Evolutionary conservation across 2,888 invertebrate genomes (phyloP), one percentile per base, ranked within the genome.

Genomic region (Zhuqinia jingwanae): DNA sequence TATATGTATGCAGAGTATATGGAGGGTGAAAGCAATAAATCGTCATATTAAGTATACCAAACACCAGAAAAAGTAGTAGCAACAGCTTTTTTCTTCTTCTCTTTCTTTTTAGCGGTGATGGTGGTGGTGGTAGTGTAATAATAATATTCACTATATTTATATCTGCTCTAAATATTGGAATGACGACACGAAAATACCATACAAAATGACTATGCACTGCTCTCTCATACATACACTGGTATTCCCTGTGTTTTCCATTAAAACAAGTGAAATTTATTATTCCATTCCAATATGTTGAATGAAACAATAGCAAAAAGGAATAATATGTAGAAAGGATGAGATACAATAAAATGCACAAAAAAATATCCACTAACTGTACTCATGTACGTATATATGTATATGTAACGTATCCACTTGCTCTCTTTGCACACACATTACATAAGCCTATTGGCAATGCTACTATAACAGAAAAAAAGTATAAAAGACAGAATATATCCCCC

Each of bases 181-280:
- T 6, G n/a, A 80, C 68, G 68, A 80, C 36, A 8, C n/a, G n/a
- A n/a, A 36, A 36, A 36, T 36, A 36, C 36, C 36, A 8, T 36
- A 8, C 36, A 36, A 36, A 6, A 36, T 8, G 36, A 36, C 36
- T 8, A 36, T 36, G 36, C 36, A 36, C 36, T 22, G 53, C 8
- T n/a, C n/a, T n/a, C n/a, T n/a, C n/a, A n/a, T n/a, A n/a, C n/a
- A n/a, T n/a, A n/a, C n/a, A n/a, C n/a, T n/a, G 73, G 47, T 77
- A 65, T 83, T 30, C 45, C 77, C 42, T 77, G 77, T 77, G 76
- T 65, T 87, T 89, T 88, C 88, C 89, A 88, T 88, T 89, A 88
- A 87, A 88, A 88, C 77, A 85, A 89, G 87, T 86, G 88, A 88
- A 88, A 89, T 88, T 84, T 84, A 84, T 84, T 84, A 84, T 84